A percentile compares a stretch with the other conserved stretches of the same genome.
Conservation (phyloP, 2,888 invertebrate species). For the Caenorhabditis wallacei region DNA sequence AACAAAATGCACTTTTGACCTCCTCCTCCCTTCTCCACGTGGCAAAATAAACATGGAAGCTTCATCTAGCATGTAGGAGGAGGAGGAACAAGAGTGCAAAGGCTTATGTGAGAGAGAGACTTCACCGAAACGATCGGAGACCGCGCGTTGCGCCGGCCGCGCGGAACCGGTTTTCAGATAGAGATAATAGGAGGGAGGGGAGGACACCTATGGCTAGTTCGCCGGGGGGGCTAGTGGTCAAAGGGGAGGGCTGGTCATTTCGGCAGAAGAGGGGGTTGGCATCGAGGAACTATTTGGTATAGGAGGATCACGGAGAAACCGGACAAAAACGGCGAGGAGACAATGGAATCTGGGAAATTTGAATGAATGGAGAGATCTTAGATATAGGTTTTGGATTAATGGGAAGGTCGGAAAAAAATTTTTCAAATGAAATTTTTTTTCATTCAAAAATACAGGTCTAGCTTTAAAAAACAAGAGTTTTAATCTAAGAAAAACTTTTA, state of each 20-base stretch:
- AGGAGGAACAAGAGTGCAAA: conserved; percentile 51
- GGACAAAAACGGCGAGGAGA: neutral
- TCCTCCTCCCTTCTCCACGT: conserved; percentile 18
- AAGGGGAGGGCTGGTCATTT: conserved; percentile 35
- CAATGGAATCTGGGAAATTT: neutral
- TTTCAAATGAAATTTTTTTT: no score
- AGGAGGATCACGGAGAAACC: neutral
- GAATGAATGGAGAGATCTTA: neutral
- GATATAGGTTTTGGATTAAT: neutral
- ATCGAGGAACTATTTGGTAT: conserved; percentile 23
- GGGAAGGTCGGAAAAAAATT: neutral
- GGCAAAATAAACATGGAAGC: conserved; percentile 25
- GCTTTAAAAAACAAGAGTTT: no score
- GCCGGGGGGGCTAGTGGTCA: conserved; percentile 1
- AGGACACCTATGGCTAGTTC: conserved; percentile 17
- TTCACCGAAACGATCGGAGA: conserved; percentile 30
- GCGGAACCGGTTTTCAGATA: conserved; percentile 45
- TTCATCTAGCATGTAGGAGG: neutral
- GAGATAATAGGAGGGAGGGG: conserved; percentile 18
- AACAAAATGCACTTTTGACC: conserved; percentile 28
- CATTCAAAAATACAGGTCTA: no score
- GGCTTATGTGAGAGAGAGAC: conserved; percentile 23
- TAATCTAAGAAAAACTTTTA: no score
- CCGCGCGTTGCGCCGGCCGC: neutral
- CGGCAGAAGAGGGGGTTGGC: neutral